Evolutionary conservation across 2,888 invertebrate genomes (phyloP), one percentile per base, ranked within the genome.

Genomic region (Rhimphoctona megacephalus): DNA sequence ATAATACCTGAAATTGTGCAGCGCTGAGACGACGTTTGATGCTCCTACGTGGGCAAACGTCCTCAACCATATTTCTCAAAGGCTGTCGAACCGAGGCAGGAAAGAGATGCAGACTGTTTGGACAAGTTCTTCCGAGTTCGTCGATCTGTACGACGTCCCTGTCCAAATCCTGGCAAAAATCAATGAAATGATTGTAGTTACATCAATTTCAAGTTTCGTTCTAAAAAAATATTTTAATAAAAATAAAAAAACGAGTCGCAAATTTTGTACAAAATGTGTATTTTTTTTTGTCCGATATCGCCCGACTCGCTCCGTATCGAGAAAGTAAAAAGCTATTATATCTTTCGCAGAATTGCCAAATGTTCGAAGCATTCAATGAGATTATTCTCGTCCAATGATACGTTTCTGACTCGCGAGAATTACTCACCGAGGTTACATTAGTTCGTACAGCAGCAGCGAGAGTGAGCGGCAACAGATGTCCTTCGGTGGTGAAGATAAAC

Each of bases 401-500:
- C 33, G n/a, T 33, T 33, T 33, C 33, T 33, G 3, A 33, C 5
- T 33, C 33, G 14, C 6, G 30, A 49, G 33, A 3, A 70, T 57
- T 64, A 77, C 95, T 96, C 89, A 95, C 94, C 8, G 94, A 94
- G 69, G 95, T 95, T 80, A 95, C 92, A 90, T 96, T 96, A 85
- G 95, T 96, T 33, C 96, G 96, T 70, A 96, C 94, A 17, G 96
- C 96, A 0, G 97, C 97, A 76, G 97, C 97, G 76, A 98, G 95
- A 5, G 97, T 97, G 1, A 99, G 95, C 7, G 99, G 99, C 91
- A 99, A 95, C 86, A 99, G 96, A 95, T 99, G 99, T 0, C 99
- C 99, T 94, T 99, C 99, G 0, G 98, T 98, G 0, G 98, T 98
- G 90, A 98, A 96, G 87, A 98, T 96, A 94, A 98, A 98, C 93